Base-by-base conservation (phyloP, 2,797 vertebrate species). In the Mionectes olivaceus region DNA sequence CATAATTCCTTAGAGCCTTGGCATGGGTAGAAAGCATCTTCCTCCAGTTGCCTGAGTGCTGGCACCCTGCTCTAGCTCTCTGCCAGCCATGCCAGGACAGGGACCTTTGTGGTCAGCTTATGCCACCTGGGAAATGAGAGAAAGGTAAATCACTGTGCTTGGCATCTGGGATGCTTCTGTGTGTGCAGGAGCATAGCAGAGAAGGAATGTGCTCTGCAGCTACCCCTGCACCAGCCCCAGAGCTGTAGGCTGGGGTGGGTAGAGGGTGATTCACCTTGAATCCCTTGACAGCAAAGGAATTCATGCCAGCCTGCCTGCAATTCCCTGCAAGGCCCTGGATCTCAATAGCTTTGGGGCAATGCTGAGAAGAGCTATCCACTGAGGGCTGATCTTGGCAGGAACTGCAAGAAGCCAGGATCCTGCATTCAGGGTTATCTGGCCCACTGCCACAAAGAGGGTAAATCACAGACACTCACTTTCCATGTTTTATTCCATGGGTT, bases 331-430 rank as follows among this genome's bases (percentile, higher is more conserved):
- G 13, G 46, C n/a, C 41, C 28, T 22, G 27, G 8, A 9, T 76
- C 56, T 83, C 73, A 65, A 41, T 0, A 60, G 43, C 59, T 28
- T 44, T 30, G 3, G 2, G 32, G 21, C 2, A 5, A 61, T 30
- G 30, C 35, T 0, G 0, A n/a, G 32, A 85, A 79, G 60, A 64
- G 47, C 35, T 11, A 65, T 19, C 10, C 52, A 49, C 11, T 0
- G 2, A 4, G 30, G n/a, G 11, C 35, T 78, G 65, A 41, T 57
- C 35, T 8, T 1, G 32, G 46, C 11, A 35, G 41, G 23, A 79
- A 55, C 16, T 3, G 2, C 59, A 79, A 53, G 49, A 74, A 73
- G 14, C 15, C 19, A 56, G 25, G 6, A 53, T 11, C 4, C 43
- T 0, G 0, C 1, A 5, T 33, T 37, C 1, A 1, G 8, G 21